Conservation (phyloP, 2,888 invertebrate genomes). For the Stegana nigrithorax region DNA sequence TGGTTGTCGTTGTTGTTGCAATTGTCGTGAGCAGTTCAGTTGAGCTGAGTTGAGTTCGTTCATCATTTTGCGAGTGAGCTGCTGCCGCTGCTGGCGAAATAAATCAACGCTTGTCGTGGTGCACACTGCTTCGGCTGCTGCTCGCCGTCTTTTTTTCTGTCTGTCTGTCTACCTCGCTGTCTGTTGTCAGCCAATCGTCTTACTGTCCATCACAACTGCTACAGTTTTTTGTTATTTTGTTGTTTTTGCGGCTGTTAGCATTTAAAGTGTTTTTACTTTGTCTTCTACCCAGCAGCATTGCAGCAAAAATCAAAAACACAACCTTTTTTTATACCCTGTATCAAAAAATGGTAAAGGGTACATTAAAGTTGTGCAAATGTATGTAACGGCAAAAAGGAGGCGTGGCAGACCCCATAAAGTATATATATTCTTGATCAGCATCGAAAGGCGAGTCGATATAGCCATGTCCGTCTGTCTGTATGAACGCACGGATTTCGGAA, state of each 20-base stretch:
- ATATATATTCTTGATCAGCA: no score
- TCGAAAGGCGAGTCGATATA: no score
- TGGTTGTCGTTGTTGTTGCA: slow-evolving; percentile 37
- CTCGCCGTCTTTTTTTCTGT: slow-evolving; percentile 24
- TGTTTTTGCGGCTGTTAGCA: slow-evolving; percentile 15
- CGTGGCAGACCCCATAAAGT: no score
- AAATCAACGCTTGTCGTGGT: slow-evolving; percentile 56
- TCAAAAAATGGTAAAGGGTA: no score
- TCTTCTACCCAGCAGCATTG: no score
- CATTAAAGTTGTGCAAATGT: no score
- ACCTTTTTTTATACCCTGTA: no score
- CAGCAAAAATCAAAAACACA: no score
- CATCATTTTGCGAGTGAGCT: slow-evolving; percentile 50
- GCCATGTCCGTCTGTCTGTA: no score
- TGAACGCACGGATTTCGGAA: no score
- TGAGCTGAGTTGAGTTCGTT: slow-evolving; percentile 44
- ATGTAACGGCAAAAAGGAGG: no score
- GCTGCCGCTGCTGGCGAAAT: slow-evolving; percentile 57
- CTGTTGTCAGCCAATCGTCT: slow-evolving; percentile 8
- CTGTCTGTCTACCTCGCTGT: not conserved
- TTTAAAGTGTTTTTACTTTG: not conserved
- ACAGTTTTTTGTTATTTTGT: not conserved
- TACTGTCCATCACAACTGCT: slow-evolving; percentile 19
- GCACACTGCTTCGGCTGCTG: slow-evolving; percentile 35
- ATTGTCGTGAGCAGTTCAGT: no score